Base-by-base conservation (phyloP, 2,113 vertebrate genomes). In the Plecturocebus donacophilus region DNA sequence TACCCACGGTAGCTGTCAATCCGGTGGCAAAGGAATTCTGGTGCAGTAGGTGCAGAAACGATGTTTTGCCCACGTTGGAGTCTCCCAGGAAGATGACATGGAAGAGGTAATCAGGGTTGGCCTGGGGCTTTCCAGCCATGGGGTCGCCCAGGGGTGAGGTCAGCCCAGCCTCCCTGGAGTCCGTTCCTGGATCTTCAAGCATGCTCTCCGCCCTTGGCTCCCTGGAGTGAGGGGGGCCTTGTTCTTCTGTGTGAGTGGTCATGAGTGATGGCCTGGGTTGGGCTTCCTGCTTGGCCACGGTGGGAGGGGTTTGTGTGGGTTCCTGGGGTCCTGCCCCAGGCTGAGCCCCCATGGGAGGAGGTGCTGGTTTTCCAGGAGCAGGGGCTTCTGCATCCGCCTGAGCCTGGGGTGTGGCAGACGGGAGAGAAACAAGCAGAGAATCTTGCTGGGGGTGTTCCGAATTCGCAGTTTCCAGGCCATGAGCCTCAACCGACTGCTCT, bases 11-110 rank as follows among this genome's bases (percentile, higher is more conserved):
- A 16, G 99, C 97, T 0, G 98, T 71, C 47, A 99, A 82, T 56
- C 99, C 98, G 0, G 95, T 89, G 85, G 96, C 98, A 71, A 99
- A 99, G 95, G 97, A 84, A 32, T 99, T 97, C 3, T 98, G 98
- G 0, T 99, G 98, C 90, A 99, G 87, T 42, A 99, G 98, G 97
- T 99, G 98, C 97, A 99, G 98, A 98, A 99, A 99, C 0, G 99
- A 99, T 0, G 99, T 99, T 97, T 99, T 99, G 81, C 99, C 99
- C 96, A 99, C 99, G 0, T 98, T 98, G 84, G 99, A 99, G 95
- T 99, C 99, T 96, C 99, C 99, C 5, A 99, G 85, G 54, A 99
- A 99, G 94, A 99, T 96, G 94, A 99, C 98, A 0, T 99, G 99
- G 98, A 99, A 99, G 82, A 98, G 13, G 38, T 98, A 97, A 13